Conservation (phyloP, 2,797 vertebrate species). For the Gouania willdenowi region DNA sequence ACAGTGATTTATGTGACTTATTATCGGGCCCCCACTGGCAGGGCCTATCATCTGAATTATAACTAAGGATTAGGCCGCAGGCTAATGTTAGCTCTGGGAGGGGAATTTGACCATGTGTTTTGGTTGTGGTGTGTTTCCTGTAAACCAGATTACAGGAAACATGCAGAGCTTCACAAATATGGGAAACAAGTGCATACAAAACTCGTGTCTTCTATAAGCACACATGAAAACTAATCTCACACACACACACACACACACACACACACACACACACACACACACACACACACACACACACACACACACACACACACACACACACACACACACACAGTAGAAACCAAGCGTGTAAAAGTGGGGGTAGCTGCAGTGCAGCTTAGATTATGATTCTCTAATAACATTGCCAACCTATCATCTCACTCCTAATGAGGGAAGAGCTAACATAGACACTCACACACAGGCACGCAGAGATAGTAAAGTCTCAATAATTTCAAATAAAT, state of each 20-base stretch:
- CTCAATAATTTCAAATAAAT: too few species aligned
- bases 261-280: too few species aligned
- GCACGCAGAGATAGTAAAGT: neutral
- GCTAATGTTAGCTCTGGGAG: slow-evolving; percentile 62
- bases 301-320: too few species aligned
- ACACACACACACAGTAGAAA: slow-evolving; percentile 16
- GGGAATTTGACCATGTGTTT: slow-evolving; percentile 58
- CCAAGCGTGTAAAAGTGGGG: slow-evolving; percentile 24
- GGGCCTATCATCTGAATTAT: slow-evolving; percentile 76
- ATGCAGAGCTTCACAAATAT: slow-evolving; percentile 46
- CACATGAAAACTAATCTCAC: slow-evolving; percentile 43
- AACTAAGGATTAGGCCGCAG: slow-evolving; percentile 65
- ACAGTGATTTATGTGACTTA: slow-evolving; percentile 74
- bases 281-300: slow-evolving; percentile 9
- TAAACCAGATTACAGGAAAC: slow-evolving; percentile 66
- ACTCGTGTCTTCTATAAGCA: slow-evolving; percentile 36
- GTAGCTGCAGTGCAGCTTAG: slow-evolving; percentile 56
- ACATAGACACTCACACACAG: slow-evolving; percentile 2
- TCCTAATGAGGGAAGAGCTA: slow-evolving; percentile 58
- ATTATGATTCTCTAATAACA: slow-evolving; percentile 74
- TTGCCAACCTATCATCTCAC: slow-evolving; percentile 52
- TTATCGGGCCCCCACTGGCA: slow-evolving; percentile 68
- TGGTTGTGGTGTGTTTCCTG: slow-evolving; percentile 50
- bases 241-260: slow-evolving; percentile 21
- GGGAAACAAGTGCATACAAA: slow-evolving; percentile 25